Percentiles rank a stretch among this genome's conserved stretches.
Evolutionary conservation across 2,797 vertebrate genomes (phyloP).

Genomic region (Melanotaenia pygmaea): DNA sequence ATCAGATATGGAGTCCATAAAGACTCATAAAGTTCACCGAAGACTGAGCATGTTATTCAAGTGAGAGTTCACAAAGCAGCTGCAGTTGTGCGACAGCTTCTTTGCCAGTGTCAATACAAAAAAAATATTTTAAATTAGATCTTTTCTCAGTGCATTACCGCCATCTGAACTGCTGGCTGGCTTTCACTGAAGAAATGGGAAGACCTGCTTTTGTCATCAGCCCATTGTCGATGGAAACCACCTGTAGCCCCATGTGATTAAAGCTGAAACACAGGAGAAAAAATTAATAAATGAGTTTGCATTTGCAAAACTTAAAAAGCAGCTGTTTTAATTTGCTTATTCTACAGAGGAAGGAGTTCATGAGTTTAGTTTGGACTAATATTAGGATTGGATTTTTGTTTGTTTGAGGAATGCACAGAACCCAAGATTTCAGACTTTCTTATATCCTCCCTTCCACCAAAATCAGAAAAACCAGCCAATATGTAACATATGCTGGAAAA

Average conservation of each 20-base stretch:
- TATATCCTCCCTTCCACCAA: neutral
- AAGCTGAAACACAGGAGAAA: neutral
- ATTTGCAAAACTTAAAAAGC: neutral
- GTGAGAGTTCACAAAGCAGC: neutral
- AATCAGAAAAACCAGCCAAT: neutral
- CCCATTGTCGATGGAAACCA: neutral
- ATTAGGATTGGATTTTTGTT: neutral
- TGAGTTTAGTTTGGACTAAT: neutral
- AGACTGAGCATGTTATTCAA: neutral
- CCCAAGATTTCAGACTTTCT: conserved; percentile 8
- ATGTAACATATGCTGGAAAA: neutral
- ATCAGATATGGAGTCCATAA: neutral
- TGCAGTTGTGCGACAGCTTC: neutral
- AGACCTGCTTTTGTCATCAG: neutral
- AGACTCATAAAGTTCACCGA: neutral
- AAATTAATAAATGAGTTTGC: neutral
- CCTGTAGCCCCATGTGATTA: neutral
- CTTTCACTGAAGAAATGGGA: neutral
- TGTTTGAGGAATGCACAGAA: neutral
- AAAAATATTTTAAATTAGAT: neutral
- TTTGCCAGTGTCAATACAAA: neutral
- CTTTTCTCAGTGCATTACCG: neutral
- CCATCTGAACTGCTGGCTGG: neutral
- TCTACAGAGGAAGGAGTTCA: neutral
- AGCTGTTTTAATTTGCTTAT: neutral